phyloP scores from a whole-genome alignment of 2,113 vertebrate genomes.

The Saiga tatarica region DNA sequence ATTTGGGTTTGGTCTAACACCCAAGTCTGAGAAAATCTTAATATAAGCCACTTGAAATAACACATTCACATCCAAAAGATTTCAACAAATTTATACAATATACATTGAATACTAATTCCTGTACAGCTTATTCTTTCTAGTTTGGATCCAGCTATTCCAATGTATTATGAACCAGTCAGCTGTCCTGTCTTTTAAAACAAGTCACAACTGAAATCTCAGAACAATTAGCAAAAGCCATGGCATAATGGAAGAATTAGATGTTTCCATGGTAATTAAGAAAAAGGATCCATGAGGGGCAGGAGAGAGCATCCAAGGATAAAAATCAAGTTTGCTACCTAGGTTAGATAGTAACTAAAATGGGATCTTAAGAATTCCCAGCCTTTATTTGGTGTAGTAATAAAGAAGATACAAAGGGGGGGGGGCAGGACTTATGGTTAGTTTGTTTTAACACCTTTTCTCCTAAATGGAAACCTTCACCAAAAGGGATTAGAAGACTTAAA shows the following conservation, averaged over 20 bases:
- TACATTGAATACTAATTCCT: constrained; percentile 72
- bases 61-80: constrained; percentile 72
- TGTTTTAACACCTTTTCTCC: background rate
- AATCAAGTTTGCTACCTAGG: constrained; percentile 9
- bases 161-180: constrained; percentile 49
- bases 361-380: constrained; percentile 19
- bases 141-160: constrained; percentile 72
- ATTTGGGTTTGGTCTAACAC: constrained; percentile 69
- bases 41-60: constrained; percentile 76
- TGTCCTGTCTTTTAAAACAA: constrained; percentile 49
- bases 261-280: constrained; percentile 48
- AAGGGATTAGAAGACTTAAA: constrained; percentile 28
- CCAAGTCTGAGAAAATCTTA: constrained; percentile 72
- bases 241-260: constrained; percentile 37
- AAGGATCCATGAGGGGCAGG: background rate
- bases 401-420: background rate
- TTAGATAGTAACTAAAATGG: constrained; percentile 21
- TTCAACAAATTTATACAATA: constrained; percentile 70
- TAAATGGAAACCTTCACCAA: constrained; percentile 46
- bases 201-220: constrained; percentile 52
- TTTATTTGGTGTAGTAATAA: constrained; percentile 57
- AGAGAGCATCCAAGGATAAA: background rate
- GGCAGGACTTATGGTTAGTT: background rate
- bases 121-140: constrained; percentile 70
- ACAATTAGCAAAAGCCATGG: constrained; percentile 40